Evolutionary conservation across 2,113 vertebrate genomes (phyloP).

Genomic region (Setophaga kirtlandii): DNA sequence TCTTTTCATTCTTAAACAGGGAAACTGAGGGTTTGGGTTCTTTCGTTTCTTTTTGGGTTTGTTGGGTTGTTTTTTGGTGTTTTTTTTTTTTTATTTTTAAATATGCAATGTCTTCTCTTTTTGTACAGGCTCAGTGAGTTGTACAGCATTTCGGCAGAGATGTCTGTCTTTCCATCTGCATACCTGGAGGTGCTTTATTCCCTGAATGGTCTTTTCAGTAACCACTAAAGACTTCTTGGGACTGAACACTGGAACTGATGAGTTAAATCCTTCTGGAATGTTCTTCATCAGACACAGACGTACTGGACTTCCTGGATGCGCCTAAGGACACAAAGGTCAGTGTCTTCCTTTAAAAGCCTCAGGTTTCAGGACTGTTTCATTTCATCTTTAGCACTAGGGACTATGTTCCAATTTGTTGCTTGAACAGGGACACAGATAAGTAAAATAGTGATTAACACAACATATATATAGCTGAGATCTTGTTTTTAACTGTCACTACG

Average conservation of each 20-base stretch:
- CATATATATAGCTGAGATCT: background rate
- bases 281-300: background rate
- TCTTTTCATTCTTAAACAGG: background rate
- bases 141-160: background rate
- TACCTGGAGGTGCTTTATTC: slow-evolving; percentile 15
- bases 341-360: slow-evolving; percentile 4
- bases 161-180: background rate
- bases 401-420: background rate
- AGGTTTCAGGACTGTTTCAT: background rate
- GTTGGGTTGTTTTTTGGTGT: no score
- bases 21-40: background rate
- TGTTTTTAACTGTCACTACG: background rate
- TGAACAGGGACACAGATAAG: background rate
- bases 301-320: slow-evolving; percentile 55
- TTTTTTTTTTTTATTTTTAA: background rate
- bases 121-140: slow-evolving; percentile 15
- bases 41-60: background rate
- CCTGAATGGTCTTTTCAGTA: background rate
- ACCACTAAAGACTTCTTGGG: slow-evolving; percentile 8
- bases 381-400: background rate
- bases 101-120: background rate
- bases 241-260: background rate
- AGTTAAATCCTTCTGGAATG: slow-evolving; percentile 24
- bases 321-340: slow-evolving; percentile 78
- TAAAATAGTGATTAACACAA: background rate